Evolutionary conservation across 2,797 vertebrate genomes (phyloP).

Genomic region (Sebastes iracundus): DNA sequence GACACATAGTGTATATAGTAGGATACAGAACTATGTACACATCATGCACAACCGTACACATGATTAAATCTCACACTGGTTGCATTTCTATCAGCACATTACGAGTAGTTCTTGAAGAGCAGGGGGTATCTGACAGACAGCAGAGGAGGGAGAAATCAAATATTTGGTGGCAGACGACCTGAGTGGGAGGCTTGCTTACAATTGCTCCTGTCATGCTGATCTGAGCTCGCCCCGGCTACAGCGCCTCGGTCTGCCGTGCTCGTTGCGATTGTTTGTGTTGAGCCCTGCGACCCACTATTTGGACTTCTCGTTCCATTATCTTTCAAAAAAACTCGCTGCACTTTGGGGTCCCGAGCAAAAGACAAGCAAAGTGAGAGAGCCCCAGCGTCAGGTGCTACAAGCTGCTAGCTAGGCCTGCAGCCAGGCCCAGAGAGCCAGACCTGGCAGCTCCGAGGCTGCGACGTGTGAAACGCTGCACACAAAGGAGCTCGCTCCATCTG

Average conservation of each 20-base stretch:
- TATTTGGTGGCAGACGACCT: slow-evolving; percentile 41
- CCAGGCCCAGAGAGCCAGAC: slow-evolving; percentile 76
- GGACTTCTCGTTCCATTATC: slow-evolving; percentile 54
- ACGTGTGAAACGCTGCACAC: slow-evolving; percentile 84
- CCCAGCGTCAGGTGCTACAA: slow-evolving; percentile 75
- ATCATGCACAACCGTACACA: slow-evolving; percentile 27
- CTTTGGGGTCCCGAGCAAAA: slow-evolving; percentile 39
- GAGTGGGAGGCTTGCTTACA: slow-evolving; percentile 38
- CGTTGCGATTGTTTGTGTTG: slow-evolving; percentile 40
- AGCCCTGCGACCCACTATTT: slow-evolving; percentile 41
- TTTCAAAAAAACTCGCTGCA: slow-evolving; percentile 39
- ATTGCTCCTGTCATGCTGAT: slow-evolving; percentile 37
- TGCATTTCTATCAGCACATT: slow-evolving; percentile 30
- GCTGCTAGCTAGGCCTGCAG: slow-evolving; percentile 75
- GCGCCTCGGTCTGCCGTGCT: slow-evolving; percentile 9
- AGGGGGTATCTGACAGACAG: slow-evolving; percentile 29
- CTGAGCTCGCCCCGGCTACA: slow-evolving; percentile 5
- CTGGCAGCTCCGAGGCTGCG: slow-evolving; percentile 76
- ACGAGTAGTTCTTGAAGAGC: not conserved
- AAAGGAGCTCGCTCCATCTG: slow-evolving; percentile 86
- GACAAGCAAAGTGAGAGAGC: slow-evolving; percentile 43
- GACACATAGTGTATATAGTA: slow-evolving; percentile 39
- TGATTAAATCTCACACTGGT: slow-evolving; percentile 21
- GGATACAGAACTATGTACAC: slow-evolving; percentile 49
- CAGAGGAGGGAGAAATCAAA: slow-evolving; percentile 37